Percentiles rank a stretch among this genome's conserved stretches.
phyloP scores from a whole-genome alignment of 2,888 invertebrate genomes.

The Prionchulus punctatus region DNA sequence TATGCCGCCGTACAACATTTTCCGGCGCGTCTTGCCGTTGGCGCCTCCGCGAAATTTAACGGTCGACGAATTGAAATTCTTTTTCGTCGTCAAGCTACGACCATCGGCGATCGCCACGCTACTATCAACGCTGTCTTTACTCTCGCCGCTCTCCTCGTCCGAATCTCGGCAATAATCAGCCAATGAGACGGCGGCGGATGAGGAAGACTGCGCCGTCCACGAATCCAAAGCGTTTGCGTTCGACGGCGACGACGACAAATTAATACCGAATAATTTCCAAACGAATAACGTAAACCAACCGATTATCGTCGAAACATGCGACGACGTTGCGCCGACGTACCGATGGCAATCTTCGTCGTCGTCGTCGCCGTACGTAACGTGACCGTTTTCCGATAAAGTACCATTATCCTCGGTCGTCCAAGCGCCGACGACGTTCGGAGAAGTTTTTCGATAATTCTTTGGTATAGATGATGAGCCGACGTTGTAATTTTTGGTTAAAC shows the following conservation, averaged over 20 bases:
- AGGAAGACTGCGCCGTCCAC: not conserved
- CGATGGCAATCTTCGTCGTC: not conserved
- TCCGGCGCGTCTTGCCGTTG: slow-evolving; percentile 12
- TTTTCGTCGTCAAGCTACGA: not conserved
- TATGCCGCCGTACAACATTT: slow-evolving; percentile 7
- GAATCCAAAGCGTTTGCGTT: not conserved
- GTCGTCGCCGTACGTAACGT: not conserved
- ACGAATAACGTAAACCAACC: not conserved
- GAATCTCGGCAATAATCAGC: slow-evolving; percentile 15
- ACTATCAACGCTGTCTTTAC: slow-evolving; percentile 14
- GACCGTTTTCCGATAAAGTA: too few relatives aligned
- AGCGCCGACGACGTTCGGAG: too few relatives aligned
- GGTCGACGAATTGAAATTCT: slow-evolving; percentile 9
- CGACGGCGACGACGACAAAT: not conserved
- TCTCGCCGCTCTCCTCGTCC: slow-evolving; percentile 16
- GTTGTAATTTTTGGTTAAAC: too few relatives aligned
- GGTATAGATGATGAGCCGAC: too few relatives aligned
- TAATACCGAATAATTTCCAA: not conserved
- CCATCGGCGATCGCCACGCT: not conserved
- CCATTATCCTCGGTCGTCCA: too few relatives aligned
- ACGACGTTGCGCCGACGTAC: not conserved
- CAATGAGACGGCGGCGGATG: not conserved
- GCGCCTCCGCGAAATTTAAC: slow-evolving; percentile 9
- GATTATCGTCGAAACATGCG: too few relatives aligned
- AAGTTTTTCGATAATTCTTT: too few relatives aligned